Percentiles rank a stretch among this genome's conserved stretches.
phyloP scores from a whole-genome alignment of 2,888 invertebrate genomes.

The Drosophila buzzatii region DNA sequence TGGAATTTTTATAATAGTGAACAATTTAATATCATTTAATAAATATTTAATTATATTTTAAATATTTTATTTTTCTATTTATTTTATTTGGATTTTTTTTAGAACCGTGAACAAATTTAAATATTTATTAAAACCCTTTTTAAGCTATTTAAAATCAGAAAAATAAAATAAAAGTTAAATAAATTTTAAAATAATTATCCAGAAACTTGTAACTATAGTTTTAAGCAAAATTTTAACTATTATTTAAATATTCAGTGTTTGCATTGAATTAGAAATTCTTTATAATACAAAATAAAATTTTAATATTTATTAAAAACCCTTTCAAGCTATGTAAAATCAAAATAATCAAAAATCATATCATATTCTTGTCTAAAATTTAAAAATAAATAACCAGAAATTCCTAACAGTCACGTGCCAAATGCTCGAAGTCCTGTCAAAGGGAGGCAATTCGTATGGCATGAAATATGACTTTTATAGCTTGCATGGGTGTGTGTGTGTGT shows the following conservation, averaged over 20 bases:
- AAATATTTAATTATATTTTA: background rate
- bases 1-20: no score
- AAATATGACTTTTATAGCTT: constrained; percentile 61
- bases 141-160: background rate
- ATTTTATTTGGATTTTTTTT: background rate
- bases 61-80: background rate
- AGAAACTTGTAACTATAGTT: constrained; percentile 13
- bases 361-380: background rate
- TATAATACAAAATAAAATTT: no score
- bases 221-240: no score
- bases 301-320: background rate
- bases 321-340: background rate
- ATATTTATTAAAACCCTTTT: background rate
- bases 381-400: constrained; percentile 27
- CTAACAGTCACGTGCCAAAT: constrained; percentile 38
- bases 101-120: no score
- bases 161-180: no score
- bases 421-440: constrained; percentile 1
- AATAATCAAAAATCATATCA: background rate
- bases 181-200: no score
- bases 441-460: constrained; percentile 51
- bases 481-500: background rate
- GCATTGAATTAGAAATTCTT: no score
- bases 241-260: no score
- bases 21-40: no score